These are phyloP conservation scores for Coelopa frigida DNA, from an alignment of 1,140 invertebrate genomes.

Conservation along the genomic window DNA sequence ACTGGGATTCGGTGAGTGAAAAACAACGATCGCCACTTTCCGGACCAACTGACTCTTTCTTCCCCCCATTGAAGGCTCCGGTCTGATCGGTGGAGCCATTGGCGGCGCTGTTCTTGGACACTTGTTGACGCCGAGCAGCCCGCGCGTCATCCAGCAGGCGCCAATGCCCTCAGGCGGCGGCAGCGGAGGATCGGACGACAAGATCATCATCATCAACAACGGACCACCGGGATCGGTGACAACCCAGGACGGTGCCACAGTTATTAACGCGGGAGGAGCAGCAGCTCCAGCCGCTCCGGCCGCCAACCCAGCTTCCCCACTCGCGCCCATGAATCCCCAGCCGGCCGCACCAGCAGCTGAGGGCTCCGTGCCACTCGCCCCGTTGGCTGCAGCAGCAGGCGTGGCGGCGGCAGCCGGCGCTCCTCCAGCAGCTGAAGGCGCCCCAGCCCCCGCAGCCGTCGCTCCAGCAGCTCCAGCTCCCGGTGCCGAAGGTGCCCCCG, in stretches of 20 bases:
- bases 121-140: constrained; percentile 29
- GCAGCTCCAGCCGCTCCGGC: constrained; percentile 32
- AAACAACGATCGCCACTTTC: background rate
- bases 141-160: constrained; percentile 18
- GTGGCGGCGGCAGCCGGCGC: constrained; percentile 28
- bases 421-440: constrained; percentile 15
- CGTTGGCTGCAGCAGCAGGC: constrained; percentile 22
- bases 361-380: constrained; percentile 17
- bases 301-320: constrained; percentile 42
- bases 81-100: constrained; percentile 31
- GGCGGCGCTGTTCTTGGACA: constrained; percentile 37
- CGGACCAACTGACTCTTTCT: constrained; percentile 1
- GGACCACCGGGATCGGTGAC: constrained; percentile 26
- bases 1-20: constrained; percentile 33
- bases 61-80: constrained; percentile 24
- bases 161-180: constrained; percentile 19
- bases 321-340: constrained; percentile 18
- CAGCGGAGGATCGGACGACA: constrained; percentile 26
- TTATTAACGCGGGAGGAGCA: constrained; percentile 21
- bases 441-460: constrained; percentile 30
- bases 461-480: constrained; percentile 45
- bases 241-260: constrained; percentile 29
- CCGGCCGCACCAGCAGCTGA: constrained; percentile 17
- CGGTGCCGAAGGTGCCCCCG: constrained; percentile 17
- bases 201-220: constrained; percentile 41